Evolutionary conservation across 1,140 invertebrate species (phyloP).

Genomic region (Choristoneura fumiferana): DNA sequence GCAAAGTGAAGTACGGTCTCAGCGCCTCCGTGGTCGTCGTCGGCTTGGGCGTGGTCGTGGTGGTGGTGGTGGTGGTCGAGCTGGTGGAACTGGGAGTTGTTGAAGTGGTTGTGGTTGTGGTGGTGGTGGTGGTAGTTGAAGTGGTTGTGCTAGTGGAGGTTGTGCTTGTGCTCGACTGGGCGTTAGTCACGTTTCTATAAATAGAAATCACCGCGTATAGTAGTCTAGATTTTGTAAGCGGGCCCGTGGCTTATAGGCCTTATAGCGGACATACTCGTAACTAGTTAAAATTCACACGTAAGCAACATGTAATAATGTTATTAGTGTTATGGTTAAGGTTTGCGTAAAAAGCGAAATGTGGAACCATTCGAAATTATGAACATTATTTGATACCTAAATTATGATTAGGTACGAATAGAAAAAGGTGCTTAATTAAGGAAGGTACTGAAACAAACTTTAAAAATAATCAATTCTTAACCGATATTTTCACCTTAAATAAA

Average conservation of each 20-base stretch:
- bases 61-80: constrained; percentile 55
- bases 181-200: constrained; percentile 15
- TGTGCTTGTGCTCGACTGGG: constrained; percentile 37
- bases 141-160: constrained; percentile 32
- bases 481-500: too few species aligned
- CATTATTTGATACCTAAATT: too few species aligned
- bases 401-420: too few species aligned
- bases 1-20: constrained; percentile 59
- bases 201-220: constrained; percentile 3
- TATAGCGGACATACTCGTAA: too few species aligned
- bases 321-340: too few species aligned
- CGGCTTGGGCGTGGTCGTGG: constrained; percentile 58
- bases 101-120: constrained; percentile 61
- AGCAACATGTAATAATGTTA: too few species aligned
- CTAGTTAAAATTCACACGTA: too few species aligned
- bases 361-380: too few species aligned
- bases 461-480: too few species aligned
- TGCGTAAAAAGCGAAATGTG: too few species aligned
- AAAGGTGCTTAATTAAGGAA: too few species aligned
- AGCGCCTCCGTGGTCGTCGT: constrained; percentile 62
- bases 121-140: constrained; percentile 43
- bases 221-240: not conserved
- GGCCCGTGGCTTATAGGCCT: not conserved
- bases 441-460: too few species aligned
- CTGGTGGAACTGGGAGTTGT: constrained; percentile 76